These are phyloP conservation scores for Acanthosepion esculentum DNA, from an alignment of 2,888 invertebrate species.

Conservation along the genomic window DNA sequence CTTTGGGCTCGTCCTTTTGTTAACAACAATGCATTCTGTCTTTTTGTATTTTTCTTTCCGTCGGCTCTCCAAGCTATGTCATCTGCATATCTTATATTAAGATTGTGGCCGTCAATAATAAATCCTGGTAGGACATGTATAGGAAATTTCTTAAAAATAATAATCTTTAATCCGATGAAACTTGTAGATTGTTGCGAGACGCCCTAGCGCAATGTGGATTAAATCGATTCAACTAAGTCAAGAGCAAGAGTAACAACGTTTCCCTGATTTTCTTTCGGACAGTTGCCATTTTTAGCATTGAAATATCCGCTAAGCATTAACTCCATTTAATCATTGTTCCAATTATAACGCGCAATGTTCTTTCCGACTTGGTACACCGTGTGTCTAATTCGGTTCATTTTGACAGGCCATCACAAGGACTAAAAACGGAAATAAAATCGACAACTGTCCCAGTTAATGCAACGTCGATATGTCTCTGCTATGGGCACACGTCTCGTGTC, in stretches of 20 bases:
- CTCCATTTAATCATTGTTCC: background rate
- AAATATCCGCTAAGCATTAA: background rate
- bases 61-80: no score
- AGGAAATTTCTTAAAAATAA: no score
- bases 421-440: background rate
- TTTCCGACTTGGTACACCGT: background rate
- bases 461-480: background rate
- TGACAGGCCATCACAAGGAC: background rate
- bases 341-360: background rate
- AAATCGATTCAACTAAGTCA: no score
- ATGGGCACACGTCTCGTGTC: background rate
- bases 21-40: no score
- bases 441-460: slow-evolving; percentile 5
- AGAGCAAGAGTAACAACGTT: background rate
- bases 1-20: no score
- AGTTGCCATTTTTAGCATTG: background rate
- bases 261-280: background rate
- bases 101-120: no score
- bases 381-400: background rate
- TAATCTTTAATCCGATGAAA: no score
- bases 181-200: no score
- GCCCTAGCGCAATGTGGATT: no score
- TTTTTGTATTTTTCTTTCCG: no score
- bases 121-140: no score
- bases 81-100: no score